Evolutionary conservation across 1,140 invertebrate genomes (phyloP).

Genomic region (Proctacanthus coquilletti): DNA sequence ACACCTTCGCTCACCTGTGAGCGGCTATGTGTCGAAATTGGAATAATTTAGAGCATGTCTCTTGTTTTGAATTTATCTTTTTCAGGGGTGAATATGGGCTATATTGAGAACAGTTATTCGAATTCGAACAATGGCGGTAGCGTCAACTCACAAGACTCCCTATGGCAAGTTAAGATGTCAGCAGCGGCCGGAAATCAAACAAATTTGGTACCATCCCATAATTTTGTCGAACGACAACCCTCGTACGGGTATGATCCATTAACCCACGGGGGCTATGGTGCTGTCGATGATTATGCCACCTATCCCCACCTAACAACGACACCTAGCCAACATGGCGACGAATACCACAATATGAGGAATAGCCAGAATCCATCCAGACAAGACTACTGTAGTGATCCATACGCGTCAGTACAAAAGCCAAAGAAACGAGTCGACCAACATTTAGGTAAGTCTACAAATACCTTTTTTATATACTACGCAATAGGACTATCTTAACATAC

Average conservation of each 20-base stretch:
- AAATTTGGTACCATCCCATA: constrained; percentile 35
- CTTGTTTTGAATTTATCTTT: constrained; percentile 10
- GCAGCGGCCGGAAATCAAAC: constrained; percentile 48
- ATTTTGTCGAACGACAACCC: constrained; percentile 43
- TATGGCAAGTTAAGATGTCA: constrained; percentile 84
- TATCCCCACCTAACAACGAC: constrained; percentile 59
- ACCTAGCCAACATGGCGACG: constrained; percentile 43
- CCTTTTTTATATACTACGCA: no score
- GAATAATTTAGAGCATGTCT: no score
- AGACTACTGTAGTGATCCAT: constrained; percentile 72
- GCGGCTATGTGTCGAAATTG: no score
- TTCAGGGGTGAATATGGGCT: constrained; percentile 69
- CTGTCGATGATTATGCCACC: constrained; percentile 70
- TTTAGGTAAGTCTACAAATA: constrained; percentile 63
- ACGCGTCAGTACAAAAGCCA: constrained; percentile 70
- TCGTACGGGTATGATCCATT: constrained; percentile 60
- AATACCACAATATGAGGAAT: constrained; percentile 48
- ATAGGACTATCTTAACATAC: no score
- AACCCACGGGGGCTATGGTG: constrained; percentile 62
- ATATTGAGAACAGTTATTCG: constrained; percentile 80
- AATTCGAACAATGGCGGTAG: constrained; percentile 85
- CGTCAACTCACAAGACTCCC: constrained; percentile 85
- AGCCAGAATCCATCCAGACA: constrained; percentile 66
- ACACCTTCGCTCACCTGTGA: no score
- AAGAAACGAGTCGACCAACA: constrained; percentile 68